A percentile compares a stretch with the other conserved stretches of the same genome.
phyloP scores from a whole-genome alignment of 2,888 invertebrate genomes.

The Boloria selene region DNA sequence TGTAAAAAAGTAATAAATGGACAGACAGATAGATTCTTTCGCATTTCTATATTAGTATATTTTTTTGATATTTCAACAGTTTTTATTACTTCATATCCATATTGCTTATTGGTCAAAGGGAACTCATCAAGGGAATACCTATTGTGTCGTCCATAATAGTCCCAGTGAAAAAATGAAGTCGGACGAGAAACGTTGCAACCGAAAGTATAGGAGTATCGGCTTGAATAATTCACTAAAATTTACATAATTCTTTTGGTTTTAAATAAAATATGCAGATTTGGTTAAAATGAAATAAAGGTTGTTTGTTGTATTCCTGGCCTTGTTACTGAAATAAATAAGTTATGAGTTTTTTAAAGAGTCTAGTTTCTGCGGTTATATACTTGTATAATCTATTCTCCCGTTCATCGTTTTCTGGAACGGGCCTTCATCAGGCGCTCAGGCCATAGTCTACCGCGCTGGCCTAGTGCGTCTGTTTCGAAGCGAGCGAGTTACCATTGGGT shows the following conservation, averaged over 20 bases:
- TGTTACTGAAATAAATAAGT: neutral
- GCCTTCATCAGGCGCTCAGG: too few species aligned
- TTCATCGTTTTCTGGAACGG: neutral
- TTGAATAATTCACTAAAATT: slow-evolving; percentile 31
- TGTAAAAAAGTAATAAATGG: too few species aligned
- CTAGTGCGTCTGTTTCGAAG: too few species aligned
- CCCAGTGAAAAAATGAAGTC: slow-evolving; percentile 47
- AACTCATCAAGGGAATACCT: slow-evolving; percentile 55
- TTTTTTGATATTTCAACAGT: neutral
- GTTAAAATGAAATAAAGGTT: slow-evolving; percentile 3
- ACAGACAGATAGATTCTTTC: too few species aligned
- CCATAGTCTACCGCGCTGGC: too few species aligned
- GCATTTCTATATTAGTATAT: too few species aligned
- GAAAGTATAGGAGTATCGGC: slow-evolving; percentile 41
- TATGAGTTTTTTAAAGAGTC: neutral
- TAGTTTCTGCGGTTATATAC: neutral
- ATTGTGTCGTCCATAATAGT: slow-evolving; percentile 67
- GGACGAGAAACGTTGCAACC: slow-evolving; percentile 44
- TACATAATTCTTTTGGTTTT: slow-evolving; percentile 24
- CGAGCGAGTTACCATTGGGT: too few species aligned
- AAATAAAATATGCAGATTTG: slow-evolving; percentile 25
- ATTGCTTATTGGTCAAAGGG: neutral
- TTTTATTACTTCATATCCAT: neutral
- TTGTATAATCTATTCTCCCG: too few species aligned
- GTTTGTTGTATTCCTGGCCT: neutral